Evolutionary conservation across 2,113 vertebrate genomes (phyloP), one percentile per base, ranked within the genome.

Genomic region (Anseranas semipalmata): DNA sequence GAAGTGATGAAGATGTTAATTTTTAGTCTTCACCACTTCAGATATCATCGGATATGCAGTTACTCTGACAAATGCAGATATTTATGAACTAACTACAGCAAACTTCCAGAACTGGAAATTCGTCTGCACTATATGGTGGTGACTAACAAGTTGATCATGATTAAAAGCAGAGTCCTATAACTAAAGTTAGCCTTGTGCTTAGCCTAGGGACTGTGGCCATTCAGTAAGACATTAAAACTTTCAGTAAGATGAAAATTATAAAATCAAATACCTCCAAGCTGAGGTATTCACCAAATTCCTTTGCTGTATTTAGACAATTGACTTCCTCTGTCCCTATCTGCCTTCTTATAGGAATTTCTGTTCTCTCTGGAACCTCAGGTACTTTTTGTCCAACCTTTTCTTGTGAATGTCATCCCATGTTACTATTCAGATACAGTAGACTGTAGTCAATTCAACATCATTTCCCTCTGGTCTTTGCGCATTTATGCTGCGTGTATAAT

Each of bases 121-220:
- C 81, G 81, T 89, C 94, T 96, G 91, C 77, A 41, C 70, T 95
- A 7, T 52, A 96, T 79, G 81, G 91, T 87, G 93, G 87, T 96
- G 95, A 96, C 95, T 95, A 97, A 95, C 89, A 95, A 95, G 87
- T 96, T 91, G 96, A 95, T 95, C 87, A 89, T 96, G 94, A 97
- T 96, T 91, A 95, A 96, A 96, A 95, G 74, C 96, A 97, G 96
- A 96, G 67, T 91, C 48, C 66, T 85, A 74, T 91, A 89, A 85
- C 74, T 89, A 85, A 95, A 95, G 94, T 93, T 94, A 94, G 58
- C 89, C 58, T 28, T 68, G 37, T 87, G 91, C 66, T 94, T 89
- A 89, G 71, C 73, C 75, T 66, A 74, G 56, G 86, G 65, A 17
- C 46, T 96, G 76, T 55, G 73, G 43, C 68, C 66, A 60, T 86